These are phyloP conservation scores for Kryptolebias ocellatus DNA, from an alignment of 2,797 vertebrate genomes.

Conservation along the genomic window DNA sequence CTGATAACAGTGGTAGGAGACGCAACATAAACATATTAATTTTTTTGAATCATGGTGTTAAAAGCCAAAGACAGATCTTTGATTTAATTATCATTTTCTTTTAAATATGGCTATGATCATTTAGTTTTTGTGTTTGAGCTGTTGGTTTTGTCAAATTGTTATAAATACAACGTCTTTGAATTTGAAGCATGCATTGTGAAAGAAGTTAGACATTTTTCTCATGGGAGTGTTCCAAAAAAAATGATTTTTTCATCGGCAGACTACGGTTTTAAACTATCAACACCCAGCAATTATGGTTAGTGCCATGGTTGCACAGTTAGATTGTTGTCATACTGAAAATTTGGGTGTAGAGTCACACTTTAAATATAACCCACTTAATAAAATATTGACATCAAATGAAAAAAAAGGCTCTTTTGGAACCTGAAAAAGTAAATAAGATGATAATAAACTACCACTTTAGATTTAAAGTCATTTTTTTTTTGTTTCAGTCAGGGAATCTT, in stretches of 20 bases:
- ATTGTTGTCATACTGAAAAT: slow-evolving; percentile 43
- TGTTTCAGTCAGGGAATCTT: slow-evolving; percentile 73
- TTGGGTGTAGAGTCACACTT: slow-evolving; percentile 35
- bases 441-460: too few species aligned
- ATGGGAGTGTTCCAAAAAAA: slow-evolving; percentile 66
- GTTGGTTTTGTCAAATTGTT: slow-evolving; percentile 23
- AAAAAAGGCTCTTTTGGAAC: not conserved
- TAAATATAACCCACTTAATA: not conserved
- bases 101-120: slow-evolving; percentile 9
- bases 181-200: slow-evolving; percentile 64
- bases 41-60: slow-evolving; percentile 21
- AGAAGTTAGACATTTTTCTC: slow-evolving; percentile 62
- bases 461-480: not conserved
- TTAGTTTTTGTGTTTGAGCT: slow-evolving; percentile 31
- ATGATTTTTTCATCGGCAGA: slow-evolving; percentile 54
- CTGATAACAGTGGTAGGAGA: slow-evolving; percentile 40
- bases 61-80: slow-evolving; percentile 8
- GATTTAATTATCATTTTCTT: slow-evolving; percentile 16
- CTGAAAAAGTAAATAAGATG: not conserved
- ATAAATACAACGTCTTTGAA: slow-evolving; percentile 34
- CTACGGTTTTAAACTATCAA: slow-evolving; percentile 62
- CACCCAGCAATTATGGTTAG: slow-evolving; percentile 68
- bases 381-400: not conserved
- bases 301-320: slow-evolving; percentile 42
- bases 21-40: slow-evolving; percentile 39